These are phyloP conservation scores for Danionella dracula DNA, from an alignment of 2,797 vertebrate genomes.

Conservation along the genomic window DNA sequence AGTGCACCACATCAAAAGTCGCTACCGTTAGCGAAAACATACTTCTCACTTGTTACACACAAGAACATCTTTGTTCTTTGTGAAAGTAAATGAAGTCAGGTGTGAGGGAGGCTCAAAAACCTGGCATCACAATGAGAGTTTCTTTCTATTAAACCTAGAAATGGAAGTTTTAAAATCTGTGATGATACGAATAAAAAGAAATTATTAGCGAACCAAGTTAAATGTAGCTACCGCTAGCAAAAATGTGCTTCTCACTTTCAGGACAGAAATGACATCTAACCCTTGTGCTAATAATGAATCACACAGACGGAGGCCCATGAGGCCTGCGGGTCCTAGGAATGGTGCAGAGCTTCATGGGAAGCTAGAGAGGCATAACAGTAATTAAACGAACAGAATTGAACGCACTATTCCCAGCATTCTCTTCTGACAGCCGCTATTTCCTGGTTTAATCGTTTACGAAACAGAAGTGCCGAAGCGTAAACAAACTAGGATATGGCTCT, in stretches of 20 bases:
- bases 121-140: too few species aligned
- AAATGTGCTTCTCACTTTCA: not conserved
- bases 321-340: slow-evolving; percentile 12
- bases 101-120: not conserved
- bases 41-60: too few species aligned
- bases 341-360: slow-evolving; percentile 19
- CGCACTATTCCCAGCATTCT: slow-evolving; percentile 31
- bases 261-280: slow-evolving; percentile 16
- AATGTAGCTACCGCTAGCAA: not conserved
- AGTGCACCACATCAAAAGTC: too few species aligned
- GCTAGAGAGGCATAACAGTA: slow-evolving; percentile 46
- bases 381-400: slow-evolving; percentile 58
- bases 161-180: too few species aligned
- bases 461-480: too few species aligned
- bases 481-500: too few species aligned
- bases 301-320: slow-evolving; percentile 23
- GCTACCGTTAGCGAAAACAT: too few species aligned
- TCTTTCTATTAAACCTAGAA: too few species aligned
- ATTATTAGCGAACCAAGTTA: not conserved
- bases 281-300: slow-evolving; percentile 25
- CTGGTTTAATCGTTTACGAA: too few species aligned
- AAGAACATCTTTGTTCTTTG: too few species aligned
- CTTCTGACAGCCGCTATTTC: slow-evolving; percentile 50
- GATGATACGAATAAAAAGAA: not conserved
- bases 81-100: not conserved